A percentile compares a stretch with the other conserved stretches of the same genome.
Evolutionary conservation across 2,797 vertebrate genomes (phyloP).

Genomic region (Rhabdophis nuchalis): DNA sequence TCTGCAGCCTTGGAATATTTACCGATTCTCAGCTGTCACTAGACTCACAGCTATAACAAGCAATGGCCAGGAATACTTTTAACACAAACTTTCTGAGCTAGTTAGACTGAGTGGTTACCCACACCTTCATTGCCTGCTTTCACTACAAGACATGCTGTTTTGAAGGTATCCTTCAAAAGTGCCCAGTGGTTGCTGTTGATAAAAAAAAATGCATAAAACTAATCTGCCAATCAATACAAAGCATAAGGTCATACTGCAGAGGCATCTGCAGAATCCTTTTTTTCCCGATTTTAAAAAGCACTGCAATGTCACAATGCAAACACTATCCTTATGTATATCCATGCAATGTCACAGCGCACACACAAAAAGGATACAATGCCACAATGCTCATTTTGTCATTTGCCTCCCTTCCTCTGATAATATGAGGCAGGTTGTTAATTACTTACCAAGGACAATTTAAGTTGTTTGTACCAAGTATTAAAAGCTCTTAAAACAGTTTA

Average conservation of each 20-base stretch:
- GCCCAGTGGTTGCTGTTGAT: background rate
- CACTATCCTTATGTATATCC: background rate
- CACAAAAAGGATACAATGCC: background rate
- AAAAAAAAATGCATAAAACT: background rate
- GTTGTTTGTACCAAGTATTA: background rate
- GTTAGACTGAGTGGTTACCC: background rate
- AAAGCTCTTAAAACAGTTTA: background rate
- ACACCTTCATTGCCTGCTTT: background rate
- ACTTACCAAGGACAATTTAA: background rate
- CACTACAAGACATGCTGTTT: background rate
- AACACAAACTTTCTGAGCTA: background rate
- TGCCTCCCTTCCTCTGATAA: background rate
- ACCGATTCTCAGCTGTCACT: background rate
- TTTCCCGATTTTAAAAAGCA: background rate
- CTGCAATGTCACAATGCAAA: background rate
- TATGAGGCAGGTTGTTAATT: background rate
- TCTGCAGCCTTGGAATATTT: background rate
- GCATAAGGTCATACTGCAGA: background rate
- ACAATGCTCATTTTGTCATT: background rate
- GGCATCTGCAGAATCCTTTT: background rate
- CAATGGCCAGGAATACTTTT: background rate
- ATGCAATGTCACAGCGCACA: background rate
- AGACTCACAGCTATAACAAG: background rate
- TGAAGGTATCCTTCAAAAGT: background rate
- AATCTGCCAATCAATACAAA: background rate